These are phyloP conservation scores for Pecten maximus DNA, from an alignment of 2,888 invertebrate genomes.

Conservation along the genomic window DNA sequence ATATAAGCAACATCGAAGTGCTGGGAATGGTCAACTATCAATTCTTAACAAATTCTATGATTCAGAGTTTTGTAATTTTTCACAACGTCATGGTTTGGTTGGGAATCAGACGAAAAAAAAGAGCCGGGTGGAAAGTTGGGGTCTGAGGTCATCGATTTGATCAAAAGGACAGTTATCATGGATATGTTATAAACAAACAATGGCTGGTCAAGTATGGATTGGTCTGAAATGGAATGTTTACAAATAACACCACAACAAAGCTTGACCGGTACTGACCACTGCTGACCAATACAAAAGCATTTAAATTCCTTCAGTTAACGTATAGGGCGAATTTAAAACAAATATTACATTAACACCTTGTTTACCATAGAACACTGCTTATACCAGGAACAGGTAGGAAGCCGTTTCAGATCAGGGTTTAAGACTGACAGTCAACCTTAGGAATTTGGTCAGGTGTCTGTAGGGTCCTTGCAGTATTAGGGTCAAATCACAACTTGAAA, in stretches of 20 bases:
- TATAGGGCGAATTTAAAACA: background rate
- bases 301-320: background rate
- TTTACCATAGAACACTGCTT: background rate
- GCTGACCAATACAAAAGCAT: background rate
- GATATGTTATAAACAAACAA: constrained; percentile 10
- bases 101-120: background rate
- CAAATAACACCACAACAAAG: constrained; percentile 27
- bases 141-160: background rate
- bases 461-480: no score
- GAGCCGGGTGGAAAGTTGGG: background rate
- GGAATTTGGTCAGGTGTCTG: no score
- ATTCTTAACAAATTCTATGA: background rate
- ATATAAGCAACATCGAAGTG: background rate
- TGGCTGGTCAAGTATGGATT: constrained; percentile 1
- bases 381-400: no score
- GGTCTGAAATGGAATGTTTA: background rate
- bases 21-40: background rate
- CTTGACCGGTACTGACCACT: background rate
- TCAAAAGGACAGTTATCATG: background rate
- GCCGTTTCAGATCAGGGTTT: no score
- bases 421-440: no score
- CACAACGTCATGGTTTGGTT: background rate
- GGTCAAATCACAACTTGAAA: no score
- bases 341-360: background rate
- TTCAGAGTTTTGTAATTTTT: background rate